Percentiles rank a stretch among this genome's conserved stretches.
phyloP scores from a whole-genome alignment of 2,888 invertebrate genomes.

The Meteorus colon region DNA sequence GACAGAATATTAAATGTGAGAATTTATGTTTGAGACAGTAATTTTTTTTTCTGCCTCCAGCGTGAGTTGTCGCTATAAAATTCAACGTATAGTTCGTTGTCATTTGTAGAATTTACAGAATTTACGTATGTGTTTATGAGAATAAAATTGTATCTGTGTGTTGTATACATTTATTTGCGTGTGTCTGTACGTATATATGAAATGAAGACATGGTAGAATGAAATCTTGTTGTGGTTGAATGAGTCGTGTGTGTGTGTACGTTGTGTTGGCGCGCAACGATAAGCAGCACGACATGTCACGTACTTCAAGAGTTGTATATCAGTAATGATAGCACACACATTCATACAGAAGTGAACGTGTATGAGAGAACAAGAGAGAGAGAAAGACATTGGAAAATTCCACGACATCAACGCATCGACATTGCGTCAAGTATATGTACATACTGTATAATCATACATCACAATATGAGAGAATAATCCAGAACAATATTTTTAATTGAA shows the following conservation, averaged over 20 bases:
- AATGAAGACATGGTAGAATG: not conserved
- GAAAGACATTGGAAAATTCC: constrained; percentile 41
- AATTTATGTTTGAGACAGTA: constrained; percentile 2
- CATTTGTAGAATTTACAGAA: not conserved
- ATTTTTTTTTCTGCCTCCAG: not conserved
- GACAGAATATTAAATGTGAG: not conserved
- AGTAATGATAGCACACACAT: not conserved
- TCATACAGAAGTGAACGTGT: constrained; percentile 14
- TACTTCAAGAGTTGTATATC: not conserved
- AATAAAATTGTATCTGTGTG: not conserved
- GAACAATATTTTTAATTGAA: not conserved
- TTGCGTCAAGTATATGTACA: constrained; percentile 16
- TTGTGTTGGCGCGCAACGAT: not conserved
- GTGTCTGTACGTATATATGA: not conserved
- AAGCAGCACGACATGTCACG: not conserved
- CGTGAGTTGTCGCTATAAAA: not conserved
- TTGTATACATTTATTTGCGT: not conserved
- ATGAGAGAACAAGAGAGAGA: not conserved
- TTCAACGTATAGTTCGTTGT: constrained; percentile 10
- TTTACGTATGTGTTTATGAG: not conserved
- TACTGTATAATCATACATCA: not conserved
- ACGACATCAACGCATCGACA: constrained; percentile 20
- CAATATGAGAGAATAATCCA: not conserved
- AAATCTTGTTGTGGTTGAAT: constrained; percentile 15
- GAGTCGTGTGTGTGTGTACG: not conserved